phyloP scores from a whole-genome alignment of 2,888 invertebrate genomes.

The Autographa pulchrina region DNA sequence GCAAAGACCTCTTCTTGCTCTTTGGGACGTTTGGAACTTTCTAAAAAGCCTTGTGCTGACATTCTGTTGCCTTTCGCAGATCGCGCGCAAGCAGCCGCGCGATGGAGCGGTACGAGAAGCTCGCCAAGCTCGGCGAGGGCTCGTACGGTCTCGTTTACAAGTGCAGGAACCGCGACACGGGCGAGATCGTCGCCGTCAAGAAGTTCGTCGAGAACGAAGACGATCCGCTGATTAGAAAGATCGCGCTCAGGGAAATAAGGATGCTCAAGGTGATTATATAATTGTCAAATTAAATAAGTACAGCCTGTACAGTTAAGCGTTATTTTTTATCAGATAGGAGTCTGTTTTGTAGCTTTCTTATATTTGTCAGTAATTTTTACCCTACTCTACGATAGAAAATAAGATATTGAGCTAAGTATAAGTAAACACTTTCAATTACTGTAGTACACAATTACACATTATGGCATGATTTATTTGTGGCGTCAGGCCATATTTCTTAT shows the following conservation, averaged over 20 bases:
- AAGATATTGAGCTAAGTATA: no score
- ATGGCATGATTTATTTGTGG: no score
- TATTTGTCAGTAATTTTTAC: no score
- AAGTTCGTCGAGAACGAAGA: constrained; percentile 99
- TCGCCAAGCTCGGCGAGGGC: constrained; percentile 98
- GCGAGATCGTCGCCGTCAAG: constrained; percentile 98
- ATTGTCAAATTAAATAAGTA: no score
- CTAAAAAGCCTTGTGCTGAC: background rate
- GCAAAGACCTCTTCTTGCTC: no score
- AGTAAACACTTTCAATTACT: no score
- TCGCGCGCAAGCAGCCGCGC: constrained; percentile 95
- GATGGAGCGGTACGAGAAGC: constrained; percentile 98
- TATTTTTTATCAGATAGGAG: no score
- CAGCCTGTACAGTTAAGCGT: no score
- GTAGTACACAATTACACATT: no score
- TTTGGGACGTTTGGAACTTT: constrained; percentile 27
- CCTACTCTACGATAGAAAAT: no score
- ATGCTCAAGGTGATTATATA: constrained; percentile 95
- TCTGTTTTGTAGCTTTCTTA: no score
- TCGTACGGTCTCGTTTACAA: constrained; percentile 99
- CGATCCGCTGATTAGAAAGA: constrained; percentile 98
- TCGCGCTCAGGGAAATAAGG: constrained; percentile 97
- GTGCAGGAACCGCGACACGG: constrained; percentile 98
- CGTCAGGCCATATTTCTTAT: no score
- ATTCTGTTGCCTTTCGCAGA: constrained; percentile 80